A percentile compares a stretch with the other conserved stretches of the same genome.
Evolutionary conservation across 2,113 vertebrate species (phyloP).

Genomic region (Trematocara macrostoma): DNA sequence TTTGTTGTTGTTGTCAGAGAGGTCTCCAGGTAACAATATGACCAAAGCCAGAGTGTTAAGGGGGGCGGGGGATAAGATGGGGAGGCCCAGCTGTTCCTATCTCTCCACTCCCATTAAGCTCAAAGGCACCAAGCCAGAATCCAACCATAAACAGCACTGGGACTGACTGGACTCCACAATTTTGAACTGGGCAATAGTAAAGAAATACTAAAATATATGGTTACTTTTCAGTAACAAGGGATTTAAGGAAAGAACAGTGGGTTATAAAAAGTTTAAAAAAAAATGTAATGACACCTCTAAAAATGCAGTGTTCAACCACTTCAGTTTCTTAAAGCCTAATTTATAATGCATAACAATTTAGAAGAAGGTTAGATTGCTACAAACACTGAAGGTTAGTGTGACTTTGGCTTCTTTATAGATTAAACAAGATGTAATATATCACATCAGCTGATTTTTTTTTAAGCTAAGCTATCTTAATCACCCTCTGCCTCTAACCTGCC

Average conservation of each 20-base stretch:
- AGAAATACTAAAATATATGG: not conserved
- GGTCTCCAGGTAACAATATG: slow-evolving; percentile 8
- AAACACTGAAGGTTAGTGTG: not conserved
- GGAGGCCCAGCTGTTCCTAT: slow-evolving; percentile 56
- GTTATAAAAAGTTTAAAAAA: not conserved
- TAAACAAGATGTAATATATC: not conserved
- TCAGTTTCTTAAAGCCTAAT: not conserved
- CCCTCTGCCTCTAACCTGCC: not conserved
- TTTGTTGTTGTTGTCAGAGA: slow-evolving; percentile 6
- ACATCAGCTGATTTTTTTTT: not conserved
- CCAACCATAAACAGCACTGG: not conserved
- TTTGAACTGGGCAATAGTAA: not conserved
- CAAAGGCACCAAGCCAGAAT: slow-evolving; percentile 29
- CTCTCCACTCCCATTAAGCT: slow-evolving; percentile 41
- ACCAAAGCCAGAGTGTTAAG: slow-evolving; percentile 4
- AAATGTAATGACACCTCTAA: not conserved
- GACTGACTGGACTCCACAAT: not conserved
- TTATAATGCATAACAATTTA: not conserved
- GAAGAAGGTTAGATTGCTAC: not conserved
- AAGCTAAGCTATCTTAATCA: not conserved
- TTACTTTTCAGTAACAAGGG: not conserved
- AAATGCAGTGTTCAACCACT: not conserved
- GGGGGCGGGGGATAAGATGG: not conserved
- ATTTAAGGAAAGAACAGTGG: not conserved
- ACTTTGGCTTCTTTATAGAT: not conserved